Evolutionary conservation across 2,888 invertebrate species (phyloP), one percentile per base, ranked within the genome.

Genomic region (Cataglyphis albicans): DNA sequence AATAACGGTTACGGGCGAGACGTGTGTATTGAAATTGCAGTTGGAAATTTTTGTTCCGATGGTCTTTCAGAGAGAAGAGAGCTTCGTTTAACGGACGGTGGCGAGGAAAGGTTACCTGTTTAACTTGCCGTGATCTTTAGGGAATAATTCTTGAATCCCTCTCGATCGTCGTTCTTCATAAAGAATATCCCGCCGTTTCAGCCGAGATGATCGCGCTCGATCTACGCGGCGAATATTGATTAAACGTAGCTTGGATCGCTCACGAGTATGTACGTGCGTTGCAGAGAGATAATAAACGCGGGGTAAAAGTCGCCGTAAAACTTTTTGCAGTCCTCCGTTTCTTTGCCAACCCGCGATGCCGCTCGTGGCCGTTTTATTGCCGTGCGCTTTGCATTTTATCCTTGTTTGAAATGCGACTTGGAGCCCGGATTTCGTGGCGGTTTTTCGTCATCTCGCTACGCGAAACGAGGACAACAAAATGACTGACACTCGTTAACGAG

Each of bases 241-340:
- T 59, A 82, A 64, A 72, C 72, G 70, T 65, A 82, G 78, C 84
- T 64, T 80, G 55, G 70, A 41, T 35, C 59, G 48, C 63, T 64
- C 52, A 32, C 6, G 57, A 81, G 73, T 52, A 64, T 81, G 68
- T 81, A 74, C 59, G 57, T 35, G 64, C 48, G 32, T 32, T 32
- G 57, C 44, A 35, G 73, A 73, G 81, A 83, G 87, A 85, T 86
- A 88, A 88, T 88, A 88, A 88, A 85, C 84, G 73, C 29, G 55
- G 82, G 61, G 84, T 83, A 85, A 84, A 73, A 84, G 84, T 85
- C 70, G 76, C 81, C 89, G 76, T 89, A 88, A 89, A 90, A 83
- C 80, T 85, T 86, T 86, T 83, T 82, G 72, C 35, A 72, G 78
- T 25, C 57, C 67, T 64, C 44, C 67, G 75, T 83, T 84, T 84